Evolutionary conservation across 2,113 vertebrate genomes (phyloP).

Genomic region (Halichoeres trimaculatus): DNA sequence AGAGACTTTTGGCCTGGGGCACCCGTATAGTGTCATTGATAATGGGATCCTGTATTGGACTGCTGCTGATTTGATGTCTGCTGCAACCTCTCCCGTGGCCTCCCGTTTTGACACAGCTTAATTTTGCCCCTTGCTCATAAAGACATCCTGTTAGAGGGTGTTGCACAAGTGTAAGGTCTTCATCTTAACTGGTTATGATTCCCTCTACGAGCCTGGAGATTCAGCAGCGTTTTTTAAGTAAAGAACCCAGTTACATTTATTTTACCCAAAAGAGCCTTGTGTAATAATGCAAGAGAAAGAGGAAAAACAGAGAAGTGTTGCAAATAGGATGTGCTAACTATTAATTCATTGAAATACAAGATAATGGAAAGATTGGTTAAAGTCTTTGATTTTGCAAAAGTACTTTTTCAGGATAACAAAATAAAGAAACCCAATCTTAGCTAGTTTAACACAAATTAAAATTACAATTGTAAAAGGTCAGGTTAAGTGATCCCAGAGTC

Average conservation of each 20-base stretch:
- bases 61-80: constrained; percentile 85
- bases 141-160: constrained; percentile 88
- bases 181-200: constrained; percentile 62
- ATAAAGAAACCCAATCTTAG: too few species aligned
- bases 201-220: constrained; percentile 70
- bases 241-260: constrained; percentile 33
- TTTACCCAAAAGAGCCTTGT: constrained; percentile 24
- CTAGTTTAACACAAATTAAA: too few species aligned
- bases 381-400: neutral
- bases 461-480: too few species aligned
- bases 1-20: constrained; percentile 88
- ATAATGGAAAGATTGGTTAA: neutral
- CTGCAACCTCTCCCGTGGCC: constrained; percentile 87
- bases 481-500: too few species aligned
- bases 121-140: constrained; percentile 89
- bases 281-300: constrained; percentile 22
- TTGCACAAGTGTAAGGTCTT: constrained; percentile 85
- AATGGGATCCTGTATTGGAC: constrained; percentile 88
- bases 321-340: neutral
- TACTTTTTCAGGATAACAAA: neutral
- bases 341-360: neutral
- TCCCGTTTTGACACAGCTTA: constrained; percentile 93
- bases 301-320: neutral
- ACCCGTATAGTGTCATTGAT: constrained; percentile 89
- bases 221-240: constrained; percentile 79